These are phyloP conservation scores for Cristatella mucedo DNA, from an alignment of 2,888 invertebrate genomes.

Conservation along the genomic window DNA sequence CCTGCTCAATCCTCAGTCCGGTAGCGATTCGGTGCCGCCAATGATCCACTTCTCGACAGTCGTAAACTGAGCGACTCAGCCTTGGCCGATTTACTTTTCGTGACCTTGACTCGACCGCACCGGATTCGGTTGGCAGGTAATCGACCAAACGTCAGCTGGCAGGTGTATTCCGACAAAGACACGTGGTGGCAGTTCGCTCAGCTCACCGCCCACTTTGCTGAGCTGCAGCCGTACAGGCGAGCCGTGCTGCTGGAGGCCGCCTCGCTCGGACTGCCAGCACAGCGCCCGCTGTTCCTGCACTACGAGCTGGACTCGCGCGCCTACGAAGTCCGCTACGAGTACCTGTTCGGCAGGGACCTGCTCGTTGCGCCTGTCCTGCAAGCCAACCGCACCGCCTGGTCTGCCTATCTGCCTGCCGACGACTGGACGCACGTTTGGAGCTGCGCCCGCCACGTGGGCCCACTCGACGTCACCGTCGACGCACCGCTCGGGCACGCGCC, in stretches of 20 bases:
- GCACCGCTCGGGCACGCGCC: constrained; percentile 25
- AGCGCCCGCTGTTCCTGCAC: constrained; percentile 23
- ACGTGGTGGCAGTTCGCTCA: constrained; percentile 18
- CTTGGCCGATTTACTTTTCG: background rate
- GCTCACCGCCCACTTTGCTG: constrained; percentile 17
- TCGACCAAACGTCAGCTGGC: constrained; percentile 19
- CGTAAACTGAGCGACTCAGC: no score
- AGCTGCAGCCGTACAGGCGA: constrained; percentile 21
- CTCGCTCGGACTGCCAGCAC: constrained; percentile 20
- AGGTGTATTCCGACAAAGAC: constrained; percentile 18
- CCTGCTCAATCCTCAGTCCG: no score
- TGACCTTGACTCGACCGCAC: background rate
- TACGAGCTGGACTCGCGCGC: constrained; percentile 18
- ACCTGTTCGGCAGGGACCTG: constrained; percentile 25
- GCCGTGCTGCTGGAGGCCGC: constrained; percentile 14
- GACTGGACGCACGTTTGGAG: constrained; percentile 22
- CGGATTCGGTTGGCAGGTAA: constrained; percentile 18
- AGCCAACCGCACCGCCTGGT: constrained; percentile 15
- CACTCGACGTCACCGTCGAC: constrained; percentile 14
- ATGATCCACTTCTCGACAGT: no score
- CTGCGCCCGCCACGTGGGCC: constrained; percentile 13
- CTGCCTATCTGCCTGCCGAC: constrained; percentile 20
- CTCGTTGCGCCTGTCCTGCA: constrained; percentile 25
- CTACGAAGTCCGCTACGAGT: constrained; percentile 19
- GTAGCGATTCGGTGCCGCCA: no score